Conservation (phyloP, 2,797 vertebrate species). For the Phataginus tetradactyla region DNA sequence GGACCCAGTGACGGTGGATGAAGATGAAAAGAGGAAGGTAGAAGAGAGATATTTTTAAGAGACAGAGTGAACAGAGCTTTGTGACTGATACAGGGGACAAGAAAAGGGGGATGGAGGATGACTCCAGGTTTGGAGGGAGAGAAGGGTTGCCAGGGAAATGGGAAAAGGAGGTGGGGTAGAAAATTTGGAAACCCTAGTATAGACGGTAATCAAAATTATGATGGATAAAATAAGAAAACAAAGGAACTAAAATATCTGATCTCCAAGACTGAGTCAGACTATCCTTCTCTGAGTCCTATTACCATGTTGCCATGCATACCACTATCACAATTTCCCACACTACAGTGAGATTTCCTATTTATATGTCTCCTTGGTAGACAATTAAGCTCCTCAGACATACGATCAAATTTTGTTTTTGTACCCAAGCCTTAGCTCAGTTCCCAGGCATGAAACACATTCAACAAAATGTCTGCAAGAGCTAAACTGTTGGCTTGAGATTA, state of each 20-base stretch:
- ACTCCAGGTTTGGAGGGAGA: neutral
- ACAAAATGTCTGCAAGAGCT: neutral
- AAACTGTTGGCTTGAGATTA: slow-evolving; percentile 11
- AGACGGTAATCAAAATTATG: slow-evolving; percentile 13
- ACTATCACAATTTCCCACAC: neutral
- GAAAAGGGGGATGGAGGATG: neutral
- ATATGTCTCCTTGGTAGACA: neutral
- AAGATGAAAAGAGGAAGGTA: neutral
- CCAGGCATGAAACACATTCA: neutral
- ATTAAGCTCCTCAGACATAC: neutral
- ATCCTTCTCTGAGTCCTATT: neutral
- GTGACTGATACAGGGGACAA: neutral
- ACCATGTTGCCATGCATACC: neutral
- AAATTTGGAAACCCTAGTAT: neutral
- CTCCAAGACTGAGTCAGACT: neutral
- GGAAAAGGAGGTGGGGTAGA: neutral
- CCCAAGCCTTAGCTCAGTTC: neutral
- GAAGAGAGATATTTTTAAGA: neutral
- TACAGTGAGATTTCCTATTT: neutral
- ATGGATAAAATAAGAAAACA: slow-evolving; percentile 31
- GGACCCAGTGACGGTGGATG: neutral
- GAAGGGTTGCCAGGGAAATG: neutral
- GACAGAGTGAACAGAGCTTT: neutral
- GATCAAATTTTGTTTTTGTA: slow-evolving; percentile 36
- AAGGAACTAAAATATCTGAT: slow-evolving; percentile 14